A percentile compares a stretch with the other conserved stretches of the same genome.
phyloP scores from a whole-genome alignment of 2,888 invertebrate genomes.

The Papilio gigon region DNA sequence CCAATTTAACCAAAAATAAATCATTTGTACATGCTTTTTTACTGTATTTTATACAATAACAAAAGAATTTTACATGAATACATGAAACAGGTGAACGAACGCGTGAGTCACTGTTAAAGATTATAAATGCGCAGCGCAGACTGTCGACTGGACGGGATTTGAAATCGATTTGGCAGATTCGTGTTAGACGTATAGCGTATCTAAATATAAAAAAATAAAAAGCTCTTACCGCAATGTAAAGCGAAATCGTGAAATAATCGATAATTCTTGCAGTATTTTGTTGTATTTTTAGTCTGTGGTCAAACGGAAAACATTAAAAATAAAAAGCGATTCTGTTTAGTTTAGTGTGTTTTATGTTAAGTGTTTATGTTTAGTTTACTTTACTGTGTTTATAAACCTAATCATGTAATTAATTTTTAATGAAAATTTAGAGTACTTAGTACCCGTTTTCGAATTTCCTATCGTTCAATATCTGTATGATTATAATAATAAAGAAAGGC shows the following conservation, averaged over 20 bases:
- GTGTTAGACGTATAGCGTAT: too few species aligned
- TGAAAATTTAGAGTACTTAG: too few species aligned
- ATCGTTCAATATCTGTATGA: neutral
- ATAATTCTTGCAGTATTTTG: neutral
- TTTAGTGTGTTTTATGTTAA: too few species aligned
- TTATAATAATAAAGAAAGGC: neutral
- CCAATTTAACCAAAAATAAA: constrained; percentile 6
- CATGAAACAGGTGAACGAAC: constrained; percentile 41
- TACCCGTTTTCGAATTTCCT: too few species aligned
- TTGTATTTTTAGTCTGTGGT: neutral
- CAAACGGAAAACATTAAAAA: neutral
- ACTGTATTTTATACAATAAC: constrained; percentile 42
- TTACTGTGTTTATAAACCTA: too few species aligned
- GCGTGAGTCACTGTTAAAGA: constrained; percentile 38
- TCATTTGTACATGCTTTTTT: constrained; percentile 26
- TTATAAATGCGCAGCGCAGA: constrained; percentile 4
- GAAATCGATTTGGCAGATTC: neutral
- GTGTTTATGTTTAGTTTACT: too few species aligned
- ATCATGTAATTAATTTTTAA: too few species aligned
- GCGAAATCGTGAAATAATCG: neutral
- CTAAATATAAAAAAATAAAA: too few species aligned
- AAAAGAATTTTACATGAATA: constrained; percentile 47
- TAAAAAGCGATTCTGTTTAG: neutral
- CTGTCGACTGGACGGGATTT: neutral
- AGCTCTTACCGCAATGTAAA: too few species aligned